These are phyloP conservation scores for Diarsia mendica DNA, from an alignment of 2,888 invertebrate species.

Conservation along the genomic window DNA sequence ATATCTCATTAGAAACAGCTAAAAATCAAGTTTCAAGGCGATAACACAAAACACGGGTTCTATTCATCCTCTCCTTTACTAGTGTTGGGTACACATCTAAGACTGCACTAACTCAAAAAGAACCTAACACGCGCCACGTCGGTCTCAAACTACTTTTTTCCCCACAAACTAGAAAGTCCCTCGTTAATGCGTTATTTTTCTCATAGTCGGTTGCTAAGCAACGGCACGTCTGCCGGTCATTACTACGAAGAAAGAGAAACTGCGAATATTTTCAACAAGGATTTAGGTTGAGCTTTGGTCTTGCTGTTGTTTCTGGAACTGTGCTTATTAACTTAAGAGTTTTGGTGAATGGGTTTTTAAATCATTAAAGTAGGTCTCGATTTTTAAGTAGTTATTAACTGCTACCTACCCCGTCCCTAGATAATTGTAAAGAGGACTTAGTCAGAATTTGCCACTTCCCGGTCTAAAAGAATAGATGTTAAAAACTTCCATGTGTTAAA, in stretches of 20 bases:
- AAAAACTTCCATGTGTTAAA: not conserved
- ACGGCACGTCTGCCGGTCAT: slow-evolving; percentile 76
- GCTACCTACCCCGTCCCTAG: not conserved
- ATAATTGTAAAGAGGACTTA: not conserved
- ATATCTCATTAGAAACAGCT: slow-evolving; percentile 9
- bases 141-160: slow-evolving; percentile 13
- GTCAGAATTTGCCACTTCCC: not conserved
- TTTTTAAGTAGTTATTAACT: not conserved
- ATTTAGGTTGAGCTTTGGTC: slow-evolving; percentile 24
- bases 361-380: not conserved
- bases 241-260: slow-evolving; percentile 68
- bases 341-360: not conserved
- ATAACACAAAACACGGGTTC: not conserved
- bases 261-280: slow-evolving; percentile 42
- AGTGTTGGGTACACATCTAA: not conserved
- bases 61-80: not conserved
- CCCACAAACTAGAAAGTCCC: slow-evolving; percentile 24
- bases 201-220: slow-evolving; percentile 68
- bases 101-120: slow-evolving; percentile 24
- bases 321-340: not conserved
- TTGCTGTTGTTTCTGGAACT: slow-evolving; percentile 21
- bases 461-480: not conserved
- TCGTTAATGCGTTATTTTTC: slow-evolving; percentile 54
- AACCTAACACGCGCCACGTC: not conserved
- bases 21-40: slow-evolving; percentile 8